These are phyloP conservation scores for Xenopus borealis DNA, from an alignment of 2,113 vertebrate genomes.

Conservation along the genomic window DNA sequence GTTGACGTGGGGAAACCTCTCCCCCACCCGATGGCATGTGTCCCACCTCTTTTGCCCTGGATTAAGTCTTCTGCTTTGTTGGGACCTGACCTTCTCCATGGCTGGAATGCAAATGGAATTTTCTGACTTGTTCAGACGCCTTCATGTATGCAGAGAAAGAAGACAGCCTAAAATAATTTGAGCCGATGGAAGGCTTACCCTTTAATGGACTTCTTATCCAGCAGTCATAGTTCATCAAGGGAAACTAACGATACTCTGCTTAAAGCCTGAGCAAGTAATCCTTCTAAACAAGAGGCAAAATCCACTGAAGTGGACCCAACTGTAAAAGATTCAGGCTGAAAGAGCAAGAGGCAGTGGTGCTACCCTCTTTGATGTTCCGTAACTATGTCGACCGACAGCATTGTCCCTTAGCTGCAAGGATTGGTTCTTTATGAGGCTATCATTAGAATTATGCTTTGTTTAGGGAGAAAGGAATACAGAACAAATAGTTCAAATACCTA, in stretches of 20 bases:
- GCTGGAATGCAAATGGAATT: constrained; percentile 27
- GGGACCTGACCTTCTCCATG: constrained; percentile 17
- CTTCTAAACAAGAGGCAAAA: neutral
- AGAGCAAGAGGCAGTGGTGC: neutral
- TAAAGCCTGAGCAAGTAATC: constrained; percentile 8
- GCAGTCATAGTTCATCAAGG: neutral
- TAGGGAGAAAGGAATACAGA: too few relatives aligned
- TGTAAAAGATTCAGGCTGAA: neutral
- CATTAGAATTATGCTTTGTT: too few relatives aligned
- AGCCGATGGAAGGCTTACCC: neutral
- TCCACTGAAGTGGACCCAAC: neutral
- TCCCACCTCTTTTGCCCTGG: constrained; percentile 17
- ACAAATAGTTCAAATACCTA: too few relatives aligned
- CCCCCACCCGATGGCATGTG: constrained; percentile 5
- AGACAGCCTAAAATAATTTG: neutral
- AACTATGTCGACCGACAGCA: neutral
- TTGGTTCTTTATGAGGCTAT: too few relatives aligned
- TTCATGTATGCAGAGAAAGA: constrained; percentile 2
- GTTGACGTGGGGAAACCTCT: constrained; percentile 17
- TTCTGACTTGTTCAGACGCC: constrained; percentile 24
- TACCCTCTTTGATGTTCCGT: neutral
- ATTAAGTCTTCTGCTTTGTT: constrained; percentile 27
- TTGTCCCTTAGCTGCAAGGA: too few relatives aligned
- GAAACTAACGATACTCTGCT: neutral
- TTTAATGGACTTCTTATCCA: constrained; percentile 4